Base-by-base conservation (phyloP, 2,888 invertebrate genomes). In the Tuta absoluta region DNA sequence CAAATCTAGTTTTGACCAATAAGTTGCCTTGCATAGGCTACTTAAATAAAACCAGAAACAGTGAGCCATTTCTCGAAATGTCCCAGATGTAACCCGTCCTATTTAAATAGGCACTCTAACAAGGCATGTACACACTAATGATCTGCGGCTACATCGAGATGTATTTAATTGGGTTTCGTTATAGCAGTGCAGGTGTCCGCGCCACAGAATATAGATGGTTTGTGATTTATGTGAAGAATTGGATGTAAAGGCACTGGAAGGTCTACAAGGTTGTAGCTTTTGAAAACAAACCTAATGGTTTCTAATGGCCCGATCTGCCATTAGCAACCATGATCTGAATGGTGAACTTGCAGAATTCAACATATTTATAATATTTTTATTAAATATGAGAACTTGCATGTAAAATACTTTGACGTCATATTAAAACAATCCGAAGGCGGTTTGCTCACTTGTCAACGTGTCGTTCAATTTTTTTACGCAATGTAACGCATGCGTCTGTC, bases 121-220 rank as follows among this genome's bases (percentile, higher is more conserved):
- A 82, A 84, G 82, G 72, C 70, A 72, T 81, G 84, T 85, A 79
- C 75, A 75, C 82, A 75, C 81, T 87, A 89, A 87, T 89, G 89
- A 89, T 87, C 85, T 73, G 67, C 68, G 72, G 70, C 77, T 77
- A 81, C 84, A 91, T 91, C 91, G 80, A 88, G 91, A 91, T 91
- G 86, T 88, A 89, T 89, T 90, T 91, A 91, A 91, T 87, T 87
- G 87, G 87, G 75, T 82, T 85, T 85, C 82, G 85, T 83, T 84
- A 81, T 81, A 74, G 68, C 68, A 77, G 75, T 75, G 84, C 88
- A 87, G 85, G 86, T 89, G 86, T 85, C 79, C 76, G 73, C 76
- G 38, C 57, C 80, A 82, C 82, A 79, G 80, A 85, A 85, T 87
- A 85, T 85, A 83, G 83, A 86, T 84, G 77, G 75, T 73, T 75